Base-by-base conservation (phyloP, 1,140 invertebrate genomes). In the Bombus waltoni region DNA sequence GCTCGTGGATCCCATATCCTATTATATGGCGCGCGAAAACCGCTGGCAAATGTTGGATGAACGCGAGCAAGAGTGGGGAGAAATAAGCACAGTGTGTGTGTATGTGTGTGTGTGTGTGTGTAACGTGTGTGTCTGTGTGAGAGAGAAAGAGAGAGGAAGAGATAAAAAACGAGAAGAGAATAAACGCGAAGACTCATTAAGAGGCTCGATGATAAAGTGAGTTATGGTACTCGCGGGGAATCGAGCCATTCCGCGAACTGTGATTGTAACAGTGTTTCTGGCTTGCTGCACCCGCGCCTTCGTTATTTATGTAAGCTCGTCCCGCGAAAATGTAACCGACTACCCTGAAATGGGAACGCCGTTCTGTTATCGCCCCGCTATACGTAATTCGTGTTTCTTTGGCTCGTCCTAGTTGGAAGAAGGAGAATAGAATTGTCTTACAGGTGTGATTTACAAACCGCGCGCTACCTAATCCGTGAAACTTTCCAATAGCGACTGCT, bases 121-220 rank as follows among this genome's bases (percentile, higher is more conserved):
- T 32, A 32, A 32, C 32, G 11, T 47, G 10, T 38, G 59, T 18
- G 13, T n/a, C 6, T 13, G 11, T 47, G 10, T 38, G 6, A 74
- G 3, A 18, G 8, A n/a, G n/a, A 25, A 28, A 10, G 38, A 25
- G 22, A 40, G 42, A 42, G 13, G 11, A 11, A 6, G 10, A 11
- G n/a, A 15, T 4, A 22, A 9, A 13, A 4, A 42, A 35, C 13
- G 72, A 74, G 47, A 9, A 44, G 65, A 74, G 68, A 81, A 32
- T 18, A 65, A 72, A 81, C 18, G 78, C 78, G 47, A 68, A 66
- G 83, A 81, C 83, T 84, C 83, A 84, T 84, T 84, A 84, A 80
- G 68, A 59, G 83, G 83, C 76, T 72, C 68, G 83, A 84, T 84
- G 83, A 84, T 84, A 84, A 84, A 84, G 76, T 84, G 83, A 84